These are phyloP conservation scores for Yponomeuta malinellus DNA, from an alignment of 2,888 invertebrate genomes.

Conservation along the genomic window DNA sequence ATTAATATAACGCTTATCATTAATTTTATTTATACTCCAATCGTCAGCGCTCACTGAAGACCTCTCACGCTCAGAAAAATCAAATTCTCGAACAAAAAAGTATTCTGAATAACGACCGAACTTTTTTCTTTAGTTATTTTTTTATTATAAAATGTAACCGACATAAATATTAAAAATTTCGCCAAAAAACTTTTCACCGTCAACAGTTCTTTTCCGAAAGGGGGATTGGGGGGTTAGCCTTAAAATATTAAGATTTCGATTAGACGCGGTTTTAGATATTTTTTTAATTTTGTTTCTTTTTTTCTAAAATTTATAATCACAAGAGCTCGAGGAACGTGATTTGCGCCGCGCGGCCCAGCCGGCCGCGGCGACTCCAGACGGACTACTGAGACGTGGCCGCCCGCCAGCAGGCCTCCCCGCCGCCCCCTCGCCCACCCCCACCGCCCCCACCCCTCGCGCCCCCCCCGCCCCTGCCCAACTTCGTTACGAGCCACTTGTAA, in stretches of 20 bases:
- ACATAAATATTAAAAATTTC: constrained; percentile 73
- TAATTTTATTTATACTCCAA: constrained; percentile 34
- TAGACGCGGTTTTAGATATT: constrained; percentile 54
- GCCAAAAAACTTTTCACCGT: constrained; percentile 64
- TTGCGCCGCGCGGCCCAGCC: constrained; percentile 72
- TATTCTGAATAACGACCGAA: constrained; percentile 70
- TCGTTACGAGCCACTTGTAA: constrained; percentile 76
- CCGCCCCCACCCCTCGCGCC: constrained; percentile 26
- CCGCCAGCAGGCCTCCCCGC: constrained; percentile 46
- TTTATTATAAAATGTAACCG: constrained; percentile 65
- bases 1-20: constrained; percentile 60
- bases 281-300: constrained; percentile 46
- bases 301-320: constrained; percentile 71
- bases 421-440: constrained; percentile 12
- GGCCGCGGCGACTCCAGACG: constrained; percentile 75
- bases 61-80: constrained; percentile 53
- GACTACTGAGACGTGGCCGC: constrained; percentile 67
- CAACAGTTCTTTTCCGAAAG: constrained; percentile 62
- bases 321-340: constrained; percentile 76
- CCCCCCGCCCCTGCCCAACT: constrained; percentile 52
- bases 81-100: constrained; percentile 57
- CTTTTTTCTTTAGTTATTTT: constrained; percentile 40
- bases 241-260: constrained; percentile 69
- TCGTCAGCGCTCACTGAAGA: constrained; percentile 49
- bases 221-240: constrained; percentile 59